A percentile compares a stretch with the other conserved stretches of the same genome.
phyloP scores from a whole-genome alignment of 1,140 invertebrate species.

The Geopemphigus sp. region DNA sequence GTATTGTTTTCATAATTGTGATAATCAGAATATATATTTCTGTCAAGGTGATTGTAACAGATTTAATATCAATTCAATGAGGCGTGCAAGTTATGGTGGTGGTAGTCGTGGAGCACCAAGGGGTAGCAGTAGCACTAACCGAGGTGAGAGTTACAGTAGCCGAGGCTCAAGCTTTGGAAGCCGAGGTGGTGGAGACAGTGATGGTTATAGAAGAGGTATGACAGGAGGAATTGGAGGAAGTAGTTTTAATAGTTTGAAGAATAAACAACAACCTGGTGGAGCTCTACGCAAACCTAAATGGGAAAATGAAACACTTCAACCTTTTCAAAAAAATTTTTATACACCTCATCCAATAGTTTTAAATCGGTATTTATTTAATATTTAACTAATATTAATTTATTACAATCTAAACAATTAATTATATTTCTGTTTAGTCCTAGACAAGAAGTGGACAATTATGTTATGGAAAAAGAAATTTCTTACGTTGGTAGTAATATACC shows the following conservation, averaged over 20 bases:
- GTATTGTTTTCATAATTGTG: background rate
- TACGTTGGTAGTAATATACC: constrained; percentile 79
- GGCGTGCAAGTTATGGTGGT: constrained; percentile 43
- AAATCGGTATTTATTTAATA: constrained; percentile 58
- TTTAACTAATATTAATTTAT: background rate
- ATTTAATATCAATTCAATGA: constrained; percentile 29
- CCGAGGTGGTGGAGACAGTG: constrained; percentile 49
- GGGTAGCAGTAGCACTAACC: constrained; percentile 39
- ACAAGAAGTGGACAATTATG: constrained; percentile 72
- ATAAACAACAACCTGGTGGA: constrained; percentile 66
- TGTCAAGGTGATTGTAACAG: background rate
- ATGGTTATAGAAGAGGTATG: constrained; percentile 49
- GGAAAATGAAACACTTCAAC: constrained; percentile 72
- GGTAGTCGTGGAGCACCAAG: constrained; percentile 43
- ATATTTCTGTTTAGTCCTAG: constrained; percentile 54
- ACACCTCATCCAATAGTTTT: constrained; percentile 75
- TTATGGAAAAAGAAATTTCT: constrained; percentile 78
- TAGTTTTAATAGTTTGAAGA: constrained; percentile 54
- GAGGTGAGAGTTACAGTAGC: constrained; percentile 46
- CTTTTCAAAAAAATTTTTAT: constrained; percentile 92
- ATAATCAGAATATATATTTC: background rate
- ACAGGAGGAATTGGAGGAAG: constrained; percentile 52
- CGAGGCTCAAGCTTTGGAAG: constrained; percentile 36
- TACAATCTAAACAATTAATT: constrained; percentile 7
- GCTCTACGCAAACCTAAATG: constrained; percentile 79